These are phyloP conservation scores for Sycophila sp. DNA, from an alignment of 1,140 invertebrate species.

Conservation along the genomic window DNA sequence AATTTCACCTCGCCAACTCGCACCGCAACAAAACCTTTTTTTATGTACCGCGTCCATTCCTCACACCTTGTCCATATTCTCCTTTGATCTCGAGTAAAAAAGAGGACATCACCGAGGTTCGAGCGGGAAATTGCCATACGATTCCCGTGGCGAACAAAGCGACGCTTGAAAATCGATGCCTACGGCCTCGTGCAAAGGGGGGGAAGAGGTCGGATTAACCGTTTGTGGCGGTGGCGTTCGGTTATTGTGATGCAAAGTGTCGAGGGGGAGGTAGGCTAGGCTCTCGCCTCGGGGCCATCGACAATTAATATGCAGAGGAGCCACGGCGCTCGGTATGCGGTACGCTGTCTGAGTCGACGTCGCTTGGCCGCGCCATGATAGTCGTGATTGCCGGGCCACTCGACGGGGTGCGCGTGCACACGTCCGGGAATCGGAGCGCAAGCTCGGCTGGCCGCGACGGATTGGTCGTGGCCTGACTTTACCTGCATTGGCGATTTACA, in stretches of 20 bases:
- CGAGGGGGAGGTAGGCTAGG: no score
- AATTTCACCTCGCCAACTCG: neutral
- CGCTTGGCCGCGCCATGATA: conserved; percentile 43
- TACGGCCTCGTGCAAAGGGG: neutral
- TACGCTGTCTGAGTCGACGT: conserved; percentile 49
- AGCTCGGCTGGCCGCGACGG: no score
- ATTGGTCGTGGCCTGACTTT: no score
- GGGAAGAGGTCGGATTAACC: conserved; percentile 12
- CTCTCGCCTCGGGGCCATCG: conserved; percentile 1
- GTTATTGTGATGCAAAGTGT: conserved; percentile 52
- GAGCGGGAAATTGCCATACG: conserved; percentile 1
- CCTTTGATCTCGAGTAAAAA: neutral
- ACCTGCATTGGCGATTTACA: no score
- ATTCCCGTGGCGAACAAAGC: conserved; percentile 9
- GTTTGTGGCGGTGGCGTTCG: conserved; percentile 9
- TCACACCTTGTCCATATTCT: neutral
- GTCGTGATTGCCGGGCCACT: conserved; percentile 56
- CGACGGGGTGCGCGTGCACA: no score
- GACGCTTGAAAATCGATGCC: neutral
- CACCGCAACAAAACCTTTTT: neutral
- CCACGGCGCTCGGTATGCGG: conserved; percentile 51
- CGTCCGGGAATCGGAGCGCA: no score
- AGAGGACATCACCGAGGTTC: neutral
- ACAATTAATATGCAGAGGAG: conserved; percentile 58
- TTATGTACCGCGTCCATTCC: neutral